Evolutionary conservation across 1,140 invertebrate species (phyloP), one percentile per base, ranked within the genome.

Genomic region (Bradynema listronoti): DNA sequence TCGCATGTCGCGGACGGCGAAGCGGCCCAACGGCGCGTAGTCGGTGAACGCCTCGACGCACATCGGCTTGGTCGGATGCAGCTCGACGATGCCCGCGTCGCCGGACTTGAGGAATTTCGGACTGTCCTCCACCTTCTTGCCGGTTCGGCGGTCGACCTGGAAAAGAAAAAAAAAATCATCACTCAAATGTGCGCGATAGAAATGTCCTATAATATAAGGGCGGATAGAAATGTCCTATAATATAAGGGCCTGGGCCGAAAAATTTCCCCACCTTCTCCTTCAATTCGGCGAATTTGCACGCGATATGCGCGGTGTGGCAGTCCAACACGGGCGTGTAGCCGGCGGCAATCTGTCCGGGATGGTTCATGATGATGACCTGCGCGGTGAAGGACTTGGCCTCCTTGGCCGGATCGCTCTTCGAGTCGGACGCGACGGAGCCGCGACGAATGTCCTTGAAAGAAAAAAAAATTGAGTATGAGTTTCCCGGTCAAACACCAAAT

Each of bases 1-100:
- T 81, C 91, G 87, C 93, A 97, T 97, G 83, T 97, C 93, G 82
- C 93, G 89, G 22, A 97, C 92, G 65, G 93, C 93, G 79, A 98
- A 97, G 81, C 93, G 88, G 72, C 93, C 93, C 66, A 98, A 84
- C 58, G 93, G 93, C 71, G 93, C 89, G 84, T 92, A 98, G 78
- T 95, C 90, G 75, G 88, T 86, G 86, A 97, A 97, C 71, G 90
- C 86, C 81, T 97, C 93, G 22, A 97, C 92, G 79, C 91, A 96
- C 84, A 97, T 87, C 47, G 93, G 90, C 82, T 97, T 97, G 74
- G 85, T 86, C 46, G 93, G 93, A 32, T 91, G 85, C 75, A 97
- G 42, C 42, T 43, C 42, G 27, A 43, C 11, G 69, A 96, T 95
- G 65, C 90, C 91, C 42, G 92, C 91, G 81, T 97, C 92, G 45